Evolutionary conservation across 2,113 vertebrate species (phyloP), one percentile per base, ranked within the genome.

Genomic region (Ceuthmochares aereus): DNA sequence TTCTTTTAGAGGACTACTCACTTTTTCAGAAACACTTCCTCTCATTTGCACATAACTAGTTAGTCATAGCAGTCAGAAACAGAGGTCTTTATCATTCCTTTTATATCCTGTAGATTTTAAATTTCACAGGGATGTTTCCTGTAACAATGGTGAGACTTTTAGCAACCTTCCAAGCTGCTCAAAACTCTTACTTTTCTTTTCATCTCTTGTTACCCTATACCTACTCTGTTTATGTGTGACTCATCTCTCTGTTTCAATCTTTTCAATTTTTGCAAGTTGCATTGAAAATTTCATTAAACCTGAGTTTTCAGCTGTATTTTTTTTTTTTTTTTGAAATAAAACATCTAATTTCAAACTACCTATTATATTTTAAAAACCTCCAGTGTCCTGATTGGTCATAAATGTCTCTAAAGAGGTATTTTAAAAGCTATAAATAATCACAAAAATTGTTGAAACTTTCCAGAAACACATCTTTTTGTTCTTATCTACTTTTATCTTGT

Each of bases 131-230:
- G 16, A 68, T 78, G 14, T 78, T 86, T 90, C 34, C 82, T 90
- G 11, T 56, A 90, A 86, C 37, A 77, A 37, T 0, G 0, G 77
- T 14, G 10, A 92, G 40, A 80, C 30, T 90, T 93, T 40, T 51
- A 84, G 47, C 47, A 93, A 79, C 45, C 62, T 86, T 86, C 80
- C 37, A 32, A 83, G 42, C n/a, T 96, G 79, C 72, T 94, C 68
- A 86, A 47, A 79, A 88, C 63, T 90, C 30, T 15, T 85, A 25
- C n/a, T 89, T 90, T 49, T 64, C 30, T 79, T 80, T 89, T 77
- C 13, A n/a, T 76, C 25, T 56, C 52, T 70, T 69, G 34, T 69
- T 94, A 43, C 17, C 29, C 26, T 81, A 86, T 75, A 84, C 55
- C 47, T 83, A 77, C 34, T 47, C 22, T 76, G 15, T 93, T 81